Conservation (phyloP, 2,797 vertebrate species). For the Xenops minutus region DNA sequence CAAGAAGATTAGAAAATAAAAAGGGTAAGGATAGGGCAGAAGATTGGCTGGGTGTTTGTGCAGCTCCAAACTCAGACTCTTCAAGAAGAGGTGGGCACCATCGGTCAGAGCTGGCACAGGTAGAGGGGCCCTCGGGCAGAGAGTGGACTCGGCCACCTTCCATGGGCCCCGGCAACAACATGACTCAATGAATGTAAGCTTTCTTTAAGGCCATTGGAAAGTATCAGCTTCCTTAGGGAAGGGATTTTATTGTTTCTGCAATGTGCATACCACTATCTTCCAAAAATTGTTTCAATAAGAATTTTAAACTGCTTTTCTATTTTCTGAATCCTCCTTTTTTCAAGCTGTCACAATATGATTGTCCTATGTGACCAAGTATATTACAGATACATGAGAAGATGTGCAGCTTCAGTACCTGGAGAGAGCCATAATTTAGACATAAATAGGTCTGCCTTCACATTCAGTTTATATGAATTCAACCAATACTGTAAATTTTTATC, state of each 20-base stretch:
- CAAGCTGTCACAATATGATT: not conserved
- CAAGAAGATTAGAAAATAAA: not conserved
- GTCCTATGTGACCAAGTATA: not conserved
- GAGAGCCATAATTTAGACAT: not conserved
- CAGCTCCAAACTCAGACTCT: not conserved
- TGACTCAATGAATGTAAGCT: not conserved
- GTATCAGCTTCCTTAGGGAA: not conserved
- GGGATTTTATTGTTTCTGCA: not conserved
- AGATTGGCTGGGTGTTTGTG: not conserved
- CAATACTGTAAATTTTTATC: not conserved
- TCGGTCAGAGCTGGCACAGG: rapidly evolving
- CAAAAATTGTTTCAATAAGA: not conserved
- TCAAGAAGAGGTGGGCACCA: not conserved
- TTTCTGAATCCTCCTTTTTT: constrained; percentile 27
- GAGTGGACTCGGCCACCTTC: not conserved
- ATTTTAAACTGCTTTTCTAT: not conserved
- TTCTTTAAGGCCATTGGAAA: not conserved
- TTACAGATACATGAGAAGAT: not conserved
- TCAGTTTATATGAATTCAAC: not conserved
- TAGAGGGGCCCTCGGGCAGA: not conserved
- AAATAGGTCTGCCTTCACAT: not conserved
- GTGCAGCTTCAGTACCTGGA: not conserved
- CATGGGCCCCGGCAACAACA: not conserved
- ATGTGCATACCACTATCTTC: not conserved
- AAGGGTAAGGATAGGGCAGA: not conserved